phyloP scores from a whole-genome alignment of 2,888 invertebrate genomes.

The Serrognathus titanus region DNA sequence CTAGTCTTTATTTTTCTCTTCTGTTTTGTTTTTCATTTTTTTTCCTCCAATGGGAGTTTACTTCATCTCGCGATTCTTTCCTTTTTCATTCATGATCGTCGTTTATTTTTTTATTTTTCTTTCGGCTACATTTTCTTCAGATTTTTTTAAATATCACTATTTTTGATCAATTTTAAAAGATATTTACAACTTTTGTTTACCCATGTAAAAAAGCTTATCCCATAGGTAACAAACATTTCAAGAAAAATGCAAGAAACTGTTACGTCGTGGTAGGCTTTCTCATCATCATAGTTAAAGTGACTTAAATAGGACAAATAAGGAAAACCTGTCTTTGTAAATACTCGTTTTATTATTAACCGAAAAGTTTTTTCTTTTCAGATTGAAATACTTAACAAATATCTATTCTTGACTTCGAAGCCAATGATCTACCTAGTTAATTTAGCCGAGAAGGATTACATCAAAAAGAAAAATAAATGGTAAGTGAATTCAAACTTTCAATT shows the following conservation, averaged over 20 bases:
- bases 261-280: not conserved
- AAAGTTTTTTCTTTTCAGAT: slow-evolving; percentile 64
- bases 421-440: slow-evolving; percentile 96
- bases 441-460: slow-evolving; percentile 95
- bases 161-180: too few relatives aligned
- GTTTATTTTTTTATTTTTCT: too few relatives aligned
- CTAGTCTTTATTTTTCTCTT: too few relatives aligned
- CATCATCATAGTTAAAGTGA: not conserved
- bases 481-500: slow-evolving; percentile 31
- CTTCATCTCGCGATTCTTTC: too few relatives aligned
- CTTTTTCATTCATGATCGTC: too few relatives aligned
- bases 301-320: not conserved
- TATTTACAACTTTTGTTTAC: not conserved
- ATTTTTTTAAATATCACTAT: too few relatives aligned
- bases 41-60: too few relatives aligned
- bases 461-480: slow-evolving; percentile 98
- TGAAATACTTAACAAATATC: slow-evolving; percentile 91
- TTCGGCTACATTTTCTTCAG: too few relatives aligned
- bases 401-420: slow-evolving; percentile 96
- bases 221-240: too few relatives aligned
- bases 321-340: too few relatives aligned
- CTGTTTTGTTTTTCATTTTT: too few relatives aligned
- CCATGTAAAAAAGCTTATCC: too few relatives aligned
- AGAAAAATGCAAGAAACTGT: not conserved
- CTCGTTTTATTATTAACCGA: not conserved